phyloP scores from a whole-genome alignment of 2,113 vertebrate species.

The Pongo pygmaeus region DNA sequence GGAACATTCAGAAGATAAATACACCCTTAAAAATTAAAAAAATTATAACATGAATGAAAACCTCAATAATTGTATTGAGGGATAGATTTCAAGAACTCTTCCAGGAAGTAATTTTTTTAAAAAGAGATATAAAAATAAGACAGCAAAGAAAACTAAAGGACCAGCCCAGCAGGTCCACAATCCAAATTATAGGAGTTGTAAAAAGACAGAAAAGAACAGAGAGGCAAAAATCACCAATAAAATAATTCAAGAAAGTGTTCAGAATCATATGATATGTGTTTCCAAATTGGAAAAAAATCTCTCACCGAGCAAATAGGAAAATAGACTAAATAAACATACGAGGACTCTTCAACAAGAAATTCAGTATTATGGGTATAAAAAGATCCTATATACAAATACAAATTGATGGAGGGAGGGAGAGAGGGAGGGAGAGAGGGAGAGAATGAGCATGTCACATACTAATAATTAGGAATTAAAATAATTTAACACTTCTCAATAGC shows the following conservation, averaged over 20 bases:
- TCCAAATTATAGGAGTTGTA: background rate
- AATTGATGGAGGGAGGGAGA: background rate
- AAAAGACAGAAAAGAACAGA: background rate
- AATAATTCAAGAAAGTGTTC: slow-evolving; percentile 28
- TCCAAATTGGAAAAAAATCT: background rate
- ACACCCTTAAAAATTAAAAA: background rate
- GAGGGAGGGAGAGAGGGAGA: background rate
- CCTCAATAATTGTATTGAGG: background rate
- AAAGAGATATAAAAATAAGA: background rate
- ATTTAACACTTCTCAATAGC: slow-evolving; percentile 7
- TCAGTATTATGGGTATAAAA: background rate
- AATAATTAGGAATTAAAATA: background rate
- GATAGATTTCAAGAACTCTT: background rate
- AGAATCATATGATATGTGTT: background rate
- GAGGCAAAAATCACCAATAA: background rate
- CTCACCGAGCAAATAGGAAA: background rate
- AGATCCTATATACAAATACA: background rate
- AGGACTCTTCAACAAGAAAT: slow-evolving; percentile 1
- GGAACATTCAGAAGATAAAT: background rate
- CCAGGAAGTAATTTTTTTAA: background rate
- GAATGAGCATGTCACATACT: background rate
- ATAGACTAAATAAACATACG: background rate
- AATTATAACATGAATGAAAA: background rate
- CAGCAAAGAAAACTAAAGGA: background rate
- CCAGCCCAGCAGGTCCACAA: background rate